Base-by-base conservation (phyloP, 2,797 vertebrate genomes). In the Steatocranus sp. region DNA sequence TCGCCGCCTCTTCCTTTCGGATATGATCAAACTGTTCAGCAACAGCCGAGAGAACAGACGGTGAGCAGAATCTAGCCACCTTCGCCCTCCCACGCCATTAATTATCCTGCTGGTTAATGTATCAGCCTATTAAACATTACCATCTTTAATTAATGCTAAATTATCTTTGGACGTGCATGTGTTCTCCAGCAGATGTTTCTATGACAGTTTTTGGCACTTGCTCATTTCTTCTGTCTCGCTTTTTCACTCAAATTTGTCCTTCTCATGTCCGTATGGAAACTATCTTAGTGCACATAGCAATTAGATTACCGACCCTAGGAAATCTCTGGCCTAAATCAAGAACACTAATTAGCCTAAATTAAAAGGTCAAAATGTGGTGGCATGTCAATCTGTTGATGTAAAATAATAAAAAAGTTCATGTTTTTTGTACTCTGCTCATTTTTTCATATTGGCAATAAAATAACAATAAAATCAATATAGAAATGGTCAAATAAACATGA, bases 1-100 rank as follows among this genome's bases (percentile, higher is more conserved):
- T 54, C 97, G 97, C 18, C 96, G 97, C 32, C 96, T 97, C 84
- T 99, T 99, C 95, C 96, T 99, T 61, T 98, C 98, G 36, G 98
- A 99, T 92, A 99, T 99, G 98, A 98, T 99, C 95, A 99, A 99
- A 90, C 97, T 99, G 90, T 99, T 99, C 92, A 98, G 97, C 95
- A 99, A 97, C 91, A 99, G 97, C 91, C 97, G 98, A 83, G 98
- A 99, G 95, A 99, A 99, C 95, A 97, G 98, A 94, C 97, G 98
- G 98, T 98, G 96, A 94, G 96, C 85, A 70, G 46, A 61, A 68
- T 51, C 79, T 32, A 10, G 54, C 32, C 1, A 7, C 32, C 75
- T 85, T 83, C 46, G 17, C 78, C 66, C 76, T n/a, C 43, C 36
- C 68, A 12, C 68, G 76, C 81, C 86, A 78, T 89, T 87, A 90